Percentiles rank a stretch among this genome's conserved stretches.
Evolutionary conservation across 1,140 invertebrate genomes (phyloP).

Genomic region (Drosophila arawakana): DNA sequence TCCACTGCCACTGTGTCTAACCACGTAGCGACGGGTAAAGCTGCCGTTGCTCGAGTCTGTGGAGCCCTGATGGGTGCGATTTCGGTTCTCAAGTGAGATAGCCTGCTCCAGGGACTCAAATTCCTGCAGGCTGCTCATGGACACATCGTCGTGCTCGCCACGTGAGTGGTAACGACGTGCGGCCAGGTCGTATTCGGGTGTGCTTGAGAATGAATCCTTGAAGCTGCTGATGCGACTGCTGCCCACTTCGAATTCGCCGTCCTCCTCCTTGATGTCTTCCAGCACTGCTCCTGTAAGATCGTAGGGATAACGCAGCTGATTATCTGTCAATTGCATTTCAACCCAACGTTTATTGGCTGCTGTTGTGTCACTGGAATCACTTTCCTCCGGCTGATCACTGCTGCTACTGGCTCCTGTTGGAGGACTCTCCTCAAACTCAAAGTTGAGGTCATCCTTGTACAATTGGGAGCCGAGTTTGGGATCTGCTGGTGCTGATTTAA

Average conservation of each 20-base stretch:
- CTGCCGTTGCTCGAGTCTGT: conserved; percentile 93
- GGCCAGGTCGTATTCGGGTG: conserved; percentile 94
- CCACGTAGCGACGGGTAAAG: conserved; percentile 88
- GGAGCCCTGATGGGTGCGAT: conserved; percentile 88
- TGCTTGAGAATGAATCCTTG: conserved; percentile 90
- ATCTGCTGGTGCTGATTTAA: conserved; percentile 86
- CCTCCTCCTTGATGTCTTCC: conserved; percentile 96
- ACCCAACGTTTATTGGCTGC: conserved; percentile 94
- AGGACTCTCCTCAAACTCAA: conserved; percentile 91
- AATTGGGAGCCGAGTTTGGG: conserved; percentile 84
- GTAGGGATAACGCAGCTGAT: conserved; percentile 87
- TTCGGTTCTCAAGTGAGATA: conserved; percentile 88
- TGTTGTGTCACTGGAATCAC: conserved; percentile 86
- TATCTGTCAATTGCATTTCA: conserved; percentile 92
- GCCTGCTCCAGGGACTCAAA: conserved; percentile 96
- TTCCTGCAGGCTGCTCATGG: conserved; percentile 96
- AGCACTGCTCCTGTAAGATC: conserved; percentile 92
- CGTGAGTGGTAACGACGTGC: conserved; percentile 91
- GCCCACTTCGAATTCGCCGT: conserved; percentile 93
- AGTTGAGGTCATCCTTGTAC: conserved; percentile 87
- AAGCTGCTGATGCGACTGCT: conserved; percentile 91
- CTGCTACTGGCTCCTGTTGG: conserved; percentile 85
- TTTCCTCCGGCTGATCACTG: conserved; percentile 81
- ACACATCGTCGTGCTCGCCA: conserved; percentile 95
- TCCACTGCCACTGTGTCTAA: conserved; percentile 85